phyloP scores from a whole-genome alignment of 2,888 invertebrate species.

The Brenthis daphne region DNA sequence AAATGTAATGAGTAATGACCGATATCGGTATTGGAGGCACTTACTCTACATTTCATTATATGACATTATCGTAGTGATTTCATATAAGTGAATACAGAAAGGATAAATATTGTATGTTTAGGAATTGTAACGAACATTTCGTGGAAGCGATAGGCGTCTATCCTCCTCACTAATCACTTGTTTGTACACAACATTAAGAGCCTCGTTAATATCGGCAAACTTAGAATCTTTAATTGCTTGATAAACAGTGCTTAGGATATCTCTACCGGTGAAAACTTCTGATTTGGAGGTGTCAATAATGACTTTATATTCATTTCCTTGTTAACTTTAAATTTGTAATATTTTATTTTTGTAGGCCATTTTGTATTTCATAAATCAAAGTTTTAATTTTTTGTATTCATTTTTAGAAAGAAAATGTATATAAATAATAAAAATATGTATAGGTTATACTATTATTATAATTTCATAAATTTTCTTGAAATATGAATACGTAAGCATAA shows the following conservation, averaged over 20 bases:
- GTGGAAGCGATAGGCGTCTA: conserved; percentile 46
- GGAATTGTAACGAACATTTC: conserved; percentile 8
- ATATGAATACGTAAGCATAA: too few relatives aligned
- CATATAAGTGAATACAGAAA: not conserved
- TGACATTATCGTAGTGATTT: not conserved
- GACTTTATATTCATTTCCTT: not conserved
- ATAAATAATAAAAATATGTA: too few relatives aligned
- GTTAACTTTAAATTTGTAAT: too few relatives aligned
- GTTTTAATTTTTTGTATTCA: too few relatives aligned
- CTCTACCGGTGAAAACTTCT: conserved; percentile 8
- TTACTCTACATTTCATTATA: not conserved
- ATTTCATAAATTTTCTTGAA: too few relatives aligned
- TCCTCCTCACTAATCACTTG: conserved; percentile 58
- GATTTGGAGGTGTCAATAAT: conserved; percentile 9
- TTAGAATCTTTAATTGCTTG: conserved; percentile 52
- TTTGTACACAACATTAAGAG: conserved; percentile 59
- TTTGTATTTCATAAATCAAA: too few relatives aligned
- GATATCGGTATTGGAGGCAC: conserved; percentile 8
- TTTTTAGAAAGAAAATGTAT: too few relatives aligned
- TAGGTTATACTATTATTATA: too few relatives aligned
- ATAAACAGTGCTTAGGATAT: conserved; percentile 46
- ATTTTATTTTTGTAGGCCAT: too few relatives aligned
- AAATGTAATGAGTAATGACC: conserved; percentile 9
- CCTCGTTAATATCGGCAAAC: conserved; percentile 45
- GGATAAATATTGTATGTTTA: not conserved